These are phyloP conservation scores for Amazonetta brasiliensis DNA, from an alignment of 2,797 vertebrate species.

Conservation along the genomic window DNA sequence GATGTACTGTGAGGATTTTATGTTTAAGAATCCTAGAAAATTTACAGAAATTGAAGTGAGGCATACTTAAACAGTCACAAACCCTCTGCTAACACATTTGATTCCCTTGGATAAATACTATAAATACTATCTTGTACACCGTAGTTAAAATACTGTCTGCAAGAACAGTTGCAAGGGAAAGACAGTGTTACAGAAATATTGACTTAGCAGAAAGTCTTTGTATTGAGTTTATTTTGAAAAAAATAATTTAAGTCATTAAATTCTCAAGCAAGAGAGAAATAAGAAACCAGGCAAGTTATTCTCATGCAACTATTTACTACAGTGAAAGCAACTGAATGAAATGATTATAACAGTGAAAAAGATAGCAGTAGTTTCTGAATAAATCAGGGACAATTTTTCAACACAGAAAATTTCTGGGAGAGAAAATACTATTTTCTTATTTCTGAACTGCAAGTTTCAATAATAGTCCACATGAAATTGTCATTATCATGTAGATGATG, in stretches of 20 bases:
- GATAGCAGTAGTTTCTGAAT: background rate
- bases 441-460: background rate
- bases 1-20: background rate
- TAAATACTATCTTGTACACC: background rate
- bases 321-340: background rate
- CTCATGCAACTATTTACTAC: background rate
- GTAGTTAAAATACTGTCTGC: background rate
- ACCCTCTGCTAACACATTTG: background rate
- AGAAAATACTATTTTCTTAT: background rate
- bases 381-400: background rate
- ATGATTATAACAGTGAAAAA: background rate
- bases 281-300: background rate
- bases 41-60: background rate
- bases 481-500: background rate
- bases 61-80: background rate
- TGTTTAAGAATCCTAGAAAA: background rate
- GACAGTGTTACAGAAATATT: background rate
- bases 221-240: background rate
- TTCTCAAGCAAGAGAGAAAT: background rate
- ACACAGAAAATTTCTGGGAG: background rate
- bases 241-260: background rate
- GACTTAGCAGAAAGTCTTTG: background rate
- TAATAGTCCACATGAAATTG: background rate
- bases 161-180: background rate
- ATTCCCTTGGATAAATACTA: background rate